Evolutionary conservation across 2,888 invertebrate species (phyloP), one percentile per base, ranked within the genome.

Genomic region (Carterocephalus palaemon): DNA sequence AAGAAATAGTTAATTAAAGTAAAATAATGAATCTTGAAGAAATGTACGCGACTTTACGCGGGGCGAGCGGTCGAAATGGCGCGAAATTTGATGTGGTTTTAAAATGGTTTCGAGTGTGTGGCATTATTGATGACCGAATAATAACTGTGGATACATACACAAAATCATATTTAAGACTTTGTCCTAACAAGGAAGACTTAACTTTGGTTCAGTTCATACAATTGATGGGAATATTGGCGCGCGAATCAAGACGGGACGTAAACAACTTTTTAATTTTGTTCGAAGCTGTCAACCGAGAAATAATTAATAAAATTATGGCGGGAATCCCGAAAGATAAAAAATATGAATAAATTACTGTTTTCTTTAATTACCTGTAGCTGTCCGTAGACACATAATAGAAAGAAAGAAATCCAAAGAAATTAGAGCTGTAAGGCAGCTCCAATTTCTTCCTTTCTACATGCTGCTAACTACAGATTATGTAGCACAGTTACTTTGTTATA

Each of bases 21-120:
- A 48, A 50, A 41, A 29, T 13, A 17, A 56, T 60, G 56, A 49
- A 64, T 48, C 54, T 67, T 8, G 71, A 70, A 59, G 66, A 62
- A 31, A 59, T 70, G 24, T 63, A 64, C 24, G 54, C 54, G 19
- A 49, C 53, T 0, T 13, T 72, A 2, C 53, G 51, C 2, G 65
- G 59, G 0, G 65, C 57, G 0, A 64, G 67, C 20, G 49, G 41
- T 0, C 43, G 50, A 0, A 8, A 7, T 1, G 62, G 62, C 1
- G 64, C 60, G 0, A 55, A 54, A 13, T 62, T 52, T 9, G 49
- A 57, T 0, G 43, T 64, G 0, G 46, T 69, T 1, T 16, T 42
- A 3, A 60, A 62, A 46, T 72, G 68, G 67, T 66, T 70, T 6
- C 36, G 26, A 2, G 46, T 49, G 4, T 64, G 64, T 10, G 34